phyloP scores from a whole-genome alignment of 1,140 invertebrate species.

The Drosophila pandora region DNA sequence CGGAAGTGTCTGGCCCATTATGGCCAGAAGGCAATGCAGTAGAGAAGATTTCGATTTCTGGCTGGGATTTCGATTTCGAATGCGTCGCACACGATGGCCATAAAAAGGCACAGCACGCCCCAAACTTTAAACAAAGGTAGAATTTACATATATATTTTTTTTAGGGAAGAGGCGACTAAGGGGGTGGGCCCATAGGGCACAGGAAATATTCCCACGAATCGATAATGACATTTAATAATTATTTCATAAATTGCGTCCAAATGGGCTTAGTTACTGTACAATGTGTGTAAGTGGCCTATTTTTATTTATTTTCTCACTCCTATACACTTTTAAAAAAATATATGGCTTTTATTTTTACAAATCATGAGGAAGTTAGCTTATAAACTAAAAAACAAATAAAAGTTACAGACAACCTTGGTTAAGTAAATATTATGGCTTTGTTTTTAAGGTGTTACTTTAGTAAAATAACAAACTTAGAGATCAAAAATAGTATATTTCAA shows the following conservation, averaged over 20 bases:
- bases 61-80: conserved; percentile 40
- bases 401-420: not conserved
- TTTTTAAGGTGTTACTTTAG: not conserved
- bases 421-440: not conserved
- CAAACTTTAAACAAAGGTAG: conserved; percentile 44
- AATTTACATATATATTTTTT: conserved; percentile 6
- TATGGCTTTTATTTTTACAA: too few species aligned
- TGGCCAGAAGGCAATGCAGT: conserved; percentile 27
- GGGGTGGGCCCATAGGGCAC: conserved; percentile 1
- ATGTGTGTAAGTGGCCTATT: conserved; percentile 8
- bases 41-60: conserved; percentile 21
- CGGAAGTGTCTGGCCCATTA: conserved; percentile 39
- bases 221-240: conserved; percentile 78
- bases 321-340: not conserved
- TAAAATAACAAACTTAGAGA: too few species aligned
- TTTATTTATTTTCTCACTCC: not conserved
- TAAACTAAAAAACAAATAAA: not conserved
- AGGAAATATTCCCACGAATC: conserved; percentile 71
- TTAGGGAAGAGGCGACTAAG: not conserved
- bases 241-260: conserved; percentile 31
- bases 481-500: too few species aligned
- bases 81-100: conserved; percentile 41
- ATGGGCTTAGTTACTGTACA: not conserved
- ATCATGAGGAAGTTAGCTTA: too few species aligned
- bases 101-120: conserved; percentile 54